phyloP scores from a whole-genome alignment of 2,797 vertebrate species.

The Acrossocheilus fasciatus region DNA sequence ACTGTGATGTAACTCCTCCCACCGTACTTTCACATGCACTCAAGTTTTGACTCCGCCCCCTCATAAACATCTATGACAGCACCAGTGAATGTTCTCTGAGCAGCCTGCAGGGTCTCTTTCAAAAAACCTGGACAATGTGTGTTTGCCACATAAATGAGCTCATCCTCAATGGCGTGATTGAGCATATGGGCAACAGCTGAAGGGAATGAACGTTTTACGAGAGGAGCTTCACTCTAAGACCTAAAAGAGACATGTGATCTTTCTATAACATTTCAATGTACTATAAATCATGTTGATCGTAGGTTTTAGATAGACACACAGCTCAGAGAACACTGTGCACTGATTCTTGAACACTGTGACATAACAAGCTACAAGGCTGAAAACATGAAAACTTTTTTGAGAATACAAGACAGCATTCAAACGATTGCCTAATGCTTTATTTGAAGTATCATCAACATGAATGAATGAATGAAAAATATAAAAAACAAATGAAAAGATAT shows the following conservation, averaged over 20 bases:
- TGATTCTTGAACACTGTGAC: background rate
- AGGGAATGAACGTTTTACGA: conserved; percentile 7
- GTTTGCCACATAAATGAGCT: conserved; percentile 36
- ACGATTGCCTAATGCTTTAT: background rate
- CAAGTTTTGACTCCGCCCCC: conserved; percentile 51
- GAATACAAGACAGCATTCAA: background rate
- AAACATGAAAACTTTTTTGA: background rate
- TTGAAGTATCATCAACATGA: background rate
- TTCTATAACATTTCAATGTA: background rate
- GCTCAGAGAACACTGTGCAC: conserved; percentile 19
- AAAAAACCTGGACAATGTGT: conserved; percentile 25
- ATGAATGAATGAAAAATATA: background rate
- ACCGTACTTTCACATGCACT: conserved; percentile 67
- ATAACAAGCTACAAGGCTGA: background rate
- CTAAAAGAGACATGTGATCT: conserved; percentile 11
- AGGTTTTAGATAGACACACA: conserved; percentile 31
- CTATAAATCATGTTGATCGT: conserved; percentile 24
- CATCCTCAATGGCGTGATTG: background rate
- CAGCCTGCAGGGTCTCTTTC: background rate
- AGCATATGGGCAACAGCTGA: conserved; percentile 28
- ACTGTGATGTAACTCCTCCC: conserved; percentile 66
- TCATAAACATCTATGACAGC: conserved; percentile 12
- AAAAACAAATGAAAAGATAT: too few relatives aligned
- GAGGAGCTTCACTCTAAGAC: background rate
- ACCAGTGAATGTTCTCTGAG: background rate